phyloP scores from a whole-genome alignment of 2,888 invertebrate species.

The Dione vanillae region DNA sequence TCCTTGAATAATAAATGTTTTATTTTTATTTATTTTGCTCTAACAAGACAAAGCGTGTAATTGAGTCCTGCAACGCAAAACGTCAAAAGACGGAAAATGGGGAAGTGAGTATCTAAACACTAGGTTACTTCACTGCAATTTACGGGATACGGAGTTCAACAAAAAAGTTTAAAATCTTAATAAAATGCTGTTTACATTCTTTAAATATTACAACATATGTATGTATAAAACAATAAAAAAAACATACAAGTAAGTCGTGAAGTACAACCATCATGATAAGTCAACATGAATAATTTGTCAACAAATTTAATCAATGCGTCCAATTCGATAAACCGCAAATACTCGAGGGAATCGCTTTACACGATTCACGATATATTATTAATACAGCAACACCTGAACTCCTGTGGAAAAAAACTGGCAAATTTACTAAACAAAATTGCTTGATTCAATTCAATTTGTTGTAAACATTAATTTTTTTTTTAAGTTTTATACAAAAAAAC shows the following conservation, averaged over 20 bases:
- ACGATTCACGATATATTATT: neutral
- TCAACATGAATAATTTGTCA: conserved; percentile 12
- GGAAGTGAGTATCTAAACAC: too few species aligned
- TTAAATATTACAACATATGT: too few species aligned
- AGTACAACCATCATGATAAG: neutral
- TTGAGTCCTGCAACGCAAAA: neutral
- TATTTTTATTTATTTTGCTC: too few species aligned
- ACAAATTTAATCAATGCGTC: neutral
- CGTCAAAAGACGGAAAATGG: too few species aligned
- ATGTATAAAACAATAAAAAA: neutral
- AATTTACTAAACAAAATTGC: too few species aligned
- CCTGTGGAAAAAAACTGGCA: neutral
- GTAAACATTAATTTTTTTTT: too few species aligned
- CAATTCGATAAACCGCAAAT: conserved; percentile 7
- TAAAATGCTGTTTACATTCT: too few species aligned
- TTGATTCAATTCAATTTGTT: too few species aligned
- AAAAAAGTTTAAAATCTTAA: too few species aligned
- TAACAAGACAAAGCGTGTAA: too few species aligned
- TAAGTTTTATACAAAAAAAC: too few species aligned
- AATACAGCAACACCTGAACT: neutral
- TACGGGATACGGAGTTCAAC: neutral
- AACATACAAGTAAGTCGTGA: neutral
- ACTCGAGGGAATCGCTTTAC: neutral
- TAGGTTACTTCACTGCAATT: fast-evolving
- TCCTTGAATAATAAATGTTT: neutral